Conservation (phyloP, 2,797 vertebrate genomes). For the Pseudochirops corinnae region DNA sequence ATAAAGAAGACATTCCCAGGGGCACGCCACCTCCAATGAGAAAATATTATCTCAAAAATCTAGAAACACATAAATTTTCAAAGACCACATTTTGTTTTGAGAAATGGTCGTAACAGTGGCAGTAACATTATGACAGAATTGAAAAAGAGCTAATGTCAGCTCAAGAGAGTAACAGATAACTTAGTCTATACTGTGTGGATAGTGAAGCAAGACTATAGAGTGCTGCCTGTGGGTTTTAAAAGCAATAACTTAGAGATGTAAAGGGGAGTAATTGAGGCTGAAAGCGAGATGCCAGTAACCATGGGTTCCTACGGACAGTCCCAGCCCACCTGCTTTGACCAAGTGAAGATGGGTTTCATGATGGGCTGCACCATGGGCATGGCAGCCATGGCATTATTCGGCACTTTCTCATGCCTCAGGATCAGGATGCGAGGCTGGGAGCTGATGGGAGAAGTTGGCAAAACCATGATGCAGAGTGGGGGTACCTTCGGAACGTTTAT, state of each 20-base stretch:
- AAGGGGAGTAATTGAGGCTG: too few relatives aligned
- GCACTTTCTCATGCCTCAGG: constrained; percentile 97
- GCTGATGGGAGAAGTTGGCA: constrained; percentile 98
- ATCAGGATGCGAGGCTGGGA: constrained; percentile 98
- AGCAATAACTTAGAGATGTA: neutral
- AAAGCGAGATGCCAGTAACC: constrained; percentile 93
- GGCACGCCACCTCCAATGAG: constrained; percentile 95
- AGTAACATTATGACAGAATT: neutral
- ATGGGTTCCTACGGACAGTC: constrained; percentile 95
- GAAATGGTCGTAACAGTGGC: constrained; percentile 94
- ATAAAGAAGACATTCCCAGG: constrained; percentile 87
- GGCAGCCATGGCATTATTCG: constrained; percentile 97
- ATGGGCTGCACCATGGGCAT: constrained; percentile 98
- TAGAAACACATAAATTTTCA: constrained; percentile 88
- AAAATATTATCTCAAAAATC: constrained; percentile 90
- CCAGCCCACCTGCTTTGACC: constrained; percentile 96
- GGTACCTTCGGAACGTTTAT: constrained; percentile 99
- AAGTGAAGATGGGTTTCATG: constrained; percentile 98
- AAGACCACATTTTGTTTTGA: constrained; percentile 92
- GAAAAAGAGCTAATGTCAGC: neutral
- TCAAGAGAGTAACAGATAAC: neutral
- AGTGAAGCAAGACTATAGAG: neutral
- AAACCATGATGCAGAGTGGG: constrained; percentile 99
- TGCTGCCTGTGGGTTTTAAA: neutral
- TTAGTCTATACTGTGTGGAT: neutral